Evolutionary conservation across 2,888 invertebrate genomes (phyloP).

Genomic region (Drosophila imparisetae): DNA sequence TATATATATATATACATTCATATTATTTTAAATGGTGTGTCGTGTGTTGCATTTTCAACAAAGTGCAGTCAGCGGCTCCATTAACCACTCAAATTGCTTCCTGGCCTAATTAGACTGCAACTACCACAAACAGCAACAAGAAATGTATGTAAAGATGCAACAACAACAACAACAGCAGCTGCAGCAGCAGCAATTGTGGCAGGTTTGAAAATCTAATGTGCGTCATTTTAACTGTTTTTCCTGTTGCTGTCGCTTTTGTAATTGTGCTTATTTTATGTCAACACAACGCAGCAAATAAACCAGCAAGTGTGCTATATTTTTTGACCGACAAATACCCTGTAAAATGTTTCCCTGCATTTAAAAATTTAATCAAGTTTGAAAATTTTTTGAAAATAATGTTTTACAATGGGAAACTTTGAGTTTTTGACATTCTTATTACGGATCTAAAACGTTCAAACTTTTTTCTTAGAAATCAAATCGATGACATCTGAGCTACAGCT

Average conservation of each 20-base stretch:
- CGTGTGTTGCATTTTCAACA: constrained; percentile 39
- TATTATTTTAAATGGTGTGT: constrained; percentile 27
- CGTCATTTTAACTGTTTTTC: constrained; percentile 36
- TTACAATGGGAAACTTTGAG: neutral
- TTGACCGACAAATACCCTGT: neutral
- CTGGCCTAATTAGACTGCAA: constrained; percentile 68
- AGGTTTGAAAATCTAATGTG: constrained; percentile 28
- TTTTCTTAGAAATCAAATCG: neutral
- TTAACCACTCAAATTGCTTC: constrained; percentile 71
- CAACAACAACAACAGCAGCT: constrained; percentile 9
- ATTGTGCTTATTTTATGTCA: constrained; percentile 26
- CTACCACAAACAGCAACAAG: constrained; percentile 10
- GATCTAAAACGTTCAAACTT: neutral
- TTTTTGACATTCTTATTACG: neutral
- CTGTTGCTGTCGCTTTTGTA: constrained; percentile 14
- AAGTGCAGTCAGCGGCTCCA: constrained; percentile 48
- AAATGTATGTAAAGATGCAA: constrained; percentile 25
- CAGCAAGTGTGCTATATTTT: neutral
- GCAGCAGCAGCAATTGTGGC: constrained; percentile 12
- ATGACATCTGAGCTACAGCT: neutral
- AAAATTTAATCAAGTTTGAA: no score
- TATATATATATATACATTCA: constrained; percentile 11
- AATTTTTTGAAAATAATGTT: no score
- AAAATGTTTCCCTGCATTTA: no score
- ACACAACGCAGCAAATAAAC: constrained; percentile 9